Percentiles rank a stretch among this genome's conserved stretches.
phyloP scores from a whole-genome alignment of 2,113 vertebrate species.

The Pyrgilauda ruficollis region DNA sequence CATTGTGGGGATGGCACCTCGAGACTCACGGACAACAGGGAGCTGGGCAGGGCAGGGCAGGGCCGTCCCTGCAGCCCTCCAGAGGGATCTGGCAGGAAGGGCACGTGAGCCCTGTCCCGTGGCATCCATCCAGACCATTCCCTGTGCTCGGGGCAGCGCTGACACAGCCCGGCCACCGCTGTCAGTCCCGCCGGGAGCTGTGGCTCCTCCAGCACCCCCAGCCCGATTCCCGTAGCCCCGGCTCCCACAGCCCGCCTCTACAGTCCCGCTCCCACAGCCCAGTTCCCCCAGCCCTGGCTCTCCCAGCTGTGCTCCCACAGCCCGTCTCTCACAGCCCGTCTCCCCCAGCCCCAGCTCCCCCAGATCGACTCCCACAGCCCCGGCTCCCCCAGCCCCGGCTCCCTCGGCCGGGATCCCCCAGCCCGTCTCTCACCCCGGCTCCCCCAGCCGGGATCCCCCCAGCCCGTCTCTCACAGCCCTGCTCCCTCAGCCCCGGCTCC shows the following conservation, averaged over 20 bases:
- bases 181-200: accelerated
- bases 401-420: no score
- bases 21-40: accelerated
- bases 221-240: not conserved
- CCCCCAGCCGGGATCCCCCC: no score
- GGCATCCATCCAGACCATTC: not conserved
- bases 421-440: not conserved
- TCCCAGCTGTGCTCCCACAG: no score
- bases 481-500: no score
- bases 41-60: not conserved
- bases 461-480: not conserved
- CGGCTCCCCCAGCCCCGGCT: no score
- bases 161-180: not conserved
- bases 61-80: not conserved
- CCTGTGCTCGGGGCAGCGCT: not conserved
- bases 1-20: accelerated
- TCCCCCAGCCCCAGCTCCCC: not conserved
- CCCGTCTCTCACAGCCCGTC: not conserved
- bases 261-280: no score
- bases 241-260: no score
- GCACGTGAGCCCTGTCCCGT: not conserved
- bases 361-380: no score
- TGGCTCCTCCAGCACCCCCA: accelerated
- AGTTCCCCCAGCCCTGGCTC: no score
- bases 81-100: not conserved